phyloP scores from a whole-genome alignment of 2,888 invertebrate species.

The Parascotia fuliginaria region DNA sequence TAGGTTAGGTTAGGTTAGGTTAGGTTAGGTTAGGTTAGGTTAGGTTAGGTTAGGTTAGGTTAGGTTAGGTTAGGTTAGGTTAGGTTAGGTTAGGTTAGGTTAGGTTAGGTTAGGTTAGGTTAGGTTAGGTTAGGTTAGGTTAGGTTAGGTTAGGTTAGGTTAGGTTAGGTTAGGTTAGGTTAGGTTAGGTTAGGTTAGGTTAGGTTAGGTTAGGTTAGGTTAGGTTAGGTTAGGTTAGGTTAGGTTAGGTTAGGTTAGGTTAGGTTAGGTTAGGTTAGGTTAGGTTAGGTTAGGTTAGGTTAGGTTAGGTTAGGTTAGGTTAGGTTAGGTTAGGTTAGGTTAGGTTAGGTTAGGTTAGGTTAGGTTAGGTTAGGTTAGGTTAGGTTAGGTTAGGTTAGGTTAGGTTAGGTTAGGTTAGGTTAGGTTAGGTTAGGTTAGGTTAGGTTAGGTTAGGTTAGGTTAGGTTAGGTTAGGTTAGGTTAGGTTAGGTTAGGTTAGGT shows the following conservation, averaged over 20 bases:
- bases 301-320: conserved; percentile 18
- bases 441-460: conserved; percentile 21
- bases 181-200: conserved; percentile 18
- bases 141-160: conserved; percentile 18
- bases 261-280: conserved; percentile 22
- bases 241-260: conserved; percentile 24
- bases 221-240: conserved; percentile 18
- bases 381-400: conserved; percentile 18
- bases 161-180: conserved; percentile 16
- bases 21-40: conserved; percentile 16
- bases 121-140: conserved; percentile 26
- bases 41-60: conserved; percentile 20
- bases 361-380: conserved; percentile 17
- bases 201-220: conserved; percentile 18
- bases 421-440: conserved; percentile 19
- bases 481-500: conserved; percentile 24
- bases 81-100: conserved; percentile 16
- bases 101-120: conserved; percentile 15
- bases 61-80: conserved; percentile 19
- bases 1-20: conserved; percentile 13
- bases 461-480: conserved; percentile 19
- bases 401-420: conserved; percentile 14
- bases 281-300: conserved; percentile 4
- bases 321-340: conserved; percentile 17
- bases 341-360: conserved; percentile 17